Base-by-base conservation (phyloP, 2,888 invertebrate genomes). In the Biston betularia region DNA sequence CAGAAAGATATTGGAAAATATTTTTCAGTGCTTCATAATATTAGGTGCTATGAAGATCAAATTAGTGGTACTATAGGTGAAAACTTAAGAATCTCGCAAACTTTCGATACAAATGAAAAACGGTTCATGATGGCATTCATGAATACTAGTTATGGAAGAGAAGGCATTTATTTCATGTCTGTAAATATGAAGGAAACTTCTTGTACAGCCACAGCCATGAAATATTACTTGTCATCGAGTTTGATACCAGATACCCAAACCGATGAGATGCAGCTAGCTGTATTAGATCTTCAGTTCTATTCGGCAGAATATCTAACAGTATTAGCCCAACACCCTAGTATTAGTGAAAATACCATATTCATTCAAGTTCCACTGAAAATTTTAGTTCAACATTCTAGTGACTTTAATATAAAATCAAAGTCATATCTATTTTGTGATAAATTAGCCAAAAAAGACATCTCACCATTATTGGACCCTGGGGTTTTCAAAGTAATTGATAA, bases 281-380 rank as follows among this genome's bases (percentile, higher is more conserved):
- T 97, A 52, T 85, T 95, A 35, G 97, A 97, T 84, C 81, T 97
- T 35, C 96, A 97, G 82, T 97, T 97, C 86, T 98, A 97, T 87
- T 96, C 96, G 0, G 82, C 94, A 52, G 95, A 95, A 69, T 95
- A 95, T 61, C 83, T 98, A 24, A 97, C 97, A n/a, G 85, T 97
- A 40, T 87, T 98, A 15, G 85, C 96, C 14, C 94, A 95, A 84
- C 95, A 95, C 74, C 90, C 93, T 8, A 80, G 80, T 50, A 82
- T 80, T 73, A 88, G 83, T 57, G 92, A 93, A 59, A 88, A 82
- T 71, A 88, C 92, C 10, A 84, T 94, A 73, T 94, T 94, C 79
- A 80, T 93, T 70, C 90, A 95, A 84, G 72, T 94, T 69, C 88
- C 95, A 74, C 58, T 91, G 55, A 85, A 94, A 87, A 75, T 94